A percentile compares a stretch with the other conserved stretches of the same genome.
Conservation (phyloP, 1,140 invertebrate species). For the Ladona fulva region DNA sequence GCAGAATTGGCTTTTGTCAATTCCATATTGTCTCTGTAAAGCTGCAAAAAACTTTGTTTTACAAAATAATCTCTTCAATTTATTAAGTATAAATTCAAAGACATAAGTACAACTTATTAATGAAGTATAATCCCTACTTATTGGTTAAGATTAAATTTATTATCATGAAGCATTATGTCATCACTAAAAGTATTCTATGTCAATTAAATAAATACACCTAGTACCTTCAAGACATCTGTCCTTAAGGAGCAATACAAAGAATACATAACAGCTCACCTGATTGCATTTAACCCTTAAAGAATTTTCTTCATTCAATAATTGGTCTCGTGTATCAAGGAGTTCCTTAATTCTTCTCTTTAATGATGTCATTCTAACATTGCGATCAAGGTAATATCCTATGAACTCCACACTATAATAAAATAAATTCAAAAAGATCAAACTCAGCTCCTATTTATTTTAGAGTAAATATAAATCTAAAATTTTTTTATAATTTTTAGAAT, state of each 20-base stretch:
- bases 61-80: neutral
- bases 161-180: too few species aligned
- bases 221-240: too few species aligned
- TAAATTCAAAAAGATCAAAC: too few species aligned
- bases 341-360: slow-evolving; percentile 68
- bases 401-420: slow-evolving; percentile 71
- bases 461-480: neutral
- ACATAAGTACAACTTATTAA: too few species aligned
- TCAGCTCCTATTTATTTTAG: neutral
- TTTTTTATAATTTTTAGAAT: neutral
- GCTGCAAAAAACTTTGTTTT: slow-evolving; percentile 14
- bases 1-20: slow-evolving; percentile 29
- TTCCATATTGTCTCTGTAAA: slow-evolving; percentile 19
- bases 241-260: too few species aligned
- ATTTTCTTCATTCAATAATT: slow-evolving; percentile 61
- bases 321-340: slow-evolving; percentile 62
- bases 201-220: too few species aligned
- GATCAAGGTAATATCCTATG: slow-evolving; percentile 86
- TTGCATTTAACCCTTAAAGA: slow-evolving; percentile 67
- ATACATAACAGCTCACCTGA: too few species aligned
- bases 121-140: too few species aligned
- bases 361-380: slow-evolving; percentile 64
- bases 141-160: too few species aligned
- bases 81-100: neutral
- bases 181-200: too few species aligned